A percentile compares a stretch with the other conserved stretches of the same genome.
These are phyloP conservation scores for Himalopsyche kuldschensis DNA, from an alignment of 2,888 invertebrate genomes.

Conservation along the genomic window DNA sequence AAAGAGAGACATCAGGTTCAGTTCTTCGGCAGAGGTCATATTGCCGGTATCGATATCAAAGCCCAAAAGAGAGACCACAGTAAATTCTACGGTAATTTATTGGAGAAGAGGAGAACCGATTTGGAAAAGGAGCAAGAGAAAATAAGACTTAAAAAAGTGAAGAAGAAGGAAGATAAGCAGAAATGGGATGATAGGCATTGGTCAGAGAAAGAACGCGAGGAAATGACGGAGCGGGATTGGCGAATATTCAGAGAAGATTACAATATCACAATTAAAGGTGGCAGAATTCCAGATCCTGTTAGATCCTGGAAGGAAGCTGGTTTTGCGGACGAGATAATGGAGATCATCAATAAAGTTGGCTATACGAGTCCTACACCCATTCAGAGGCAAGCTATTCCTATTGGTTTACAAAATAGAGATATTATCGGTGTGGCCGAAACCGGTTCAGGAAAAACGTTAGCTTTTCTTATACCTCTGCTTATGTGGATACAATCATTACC, in stretches of 20 bases:
- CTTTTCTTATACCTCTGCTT: slow-evolving; percentile 94
- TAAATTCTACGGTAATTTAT: slow-evolving; percentile 93
- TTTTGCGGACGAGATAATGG: slow-evolving; percentile 86
- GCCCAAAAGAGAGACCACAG: slow-evolving; percentile 93
- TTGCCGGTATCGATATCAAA: slow-evolving; percentile 98
- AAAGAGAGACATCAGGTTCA: slow-evolving; percentile 97
- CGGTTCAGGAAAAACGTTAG: slow-evolving; percentile 97
- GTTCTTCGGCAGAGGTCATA: slow-evolving; percentile 96
- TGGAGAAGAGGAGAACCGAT: slow-evolving; percentile 94
- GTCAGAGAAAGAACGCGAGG: slow-evolving; percentile 90
- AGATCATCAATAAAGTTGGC: slow-evolving; percentile 92
- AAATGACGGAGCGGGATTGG: slow-evolving; percentile 99
- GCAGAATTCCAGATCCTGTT: slow-evolving; percentile 94
- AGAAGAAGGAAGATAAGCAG: slow-evolving; percentile 95
- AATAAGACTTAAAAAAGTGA: slow-evolving; percentile 86
- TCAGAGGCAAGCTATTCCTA: slow-evolving; percentile 98
- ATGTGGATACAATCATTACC: slow-evolving; percentile 98
- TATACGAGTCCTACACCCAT: slow-evolving; percentile 99
- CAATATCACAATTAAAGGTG: slow-evolving; percentile 97
- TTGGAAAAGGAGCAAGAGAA: slow-evolving; percentile 97
- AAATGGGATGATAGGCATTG: slow-evolving; percentile 99
- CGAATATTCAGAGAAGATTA: slow-evolving; percentile 99
- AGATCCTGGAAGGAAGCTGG: slow-evolving; percentile 93
- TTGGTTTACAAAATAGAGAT: slow-evolving; percentile 91
- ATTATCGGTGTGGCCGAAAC: slow-evolving; percentile 99